Percentiles rank a stretch among this genome's conserved stretches.
Conservation (phyloP, 1,140 invertebrate species). For the Lordiphosa clarofinis region DNA sequence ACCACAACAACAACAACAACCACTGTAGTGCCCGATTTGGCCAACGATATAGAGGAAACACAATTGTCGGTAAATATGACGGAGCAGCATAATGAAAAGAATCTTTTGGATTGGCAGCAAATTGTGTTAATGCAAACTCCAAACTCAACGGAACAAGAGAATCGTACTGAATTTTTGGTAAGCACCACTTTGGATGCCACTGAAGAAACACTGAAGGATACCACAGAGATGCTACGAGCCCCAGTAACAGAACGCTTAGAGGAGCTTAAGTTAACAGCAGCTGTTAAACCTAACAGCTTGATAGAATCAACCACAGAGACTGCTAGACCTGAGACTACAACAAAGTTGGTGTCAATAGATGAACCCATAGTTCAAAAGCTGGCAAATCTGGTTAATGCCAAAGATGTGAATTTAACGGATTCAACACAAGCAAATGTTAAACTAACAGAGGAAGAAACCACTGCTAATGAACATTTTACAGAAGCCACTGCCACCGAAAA, state of each 20-base stretch:
- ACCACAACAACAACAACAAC: constrained; percentile 7
- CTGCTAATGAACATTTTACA: no score
- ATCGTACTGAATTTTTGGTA: constrained; percentile 42
- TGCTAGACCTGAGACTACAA: neutral
- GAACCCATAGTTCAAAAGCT: constrained; percentile 22
- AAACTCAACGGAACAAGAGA: constrained; percentile 20
- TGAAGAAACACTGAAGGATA: constrained; percentile 37
- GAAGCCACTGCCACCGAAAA: no score
- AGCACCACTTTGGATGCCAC: constrained; percentile 56
- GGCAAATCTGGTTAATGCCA: constrained; percentile 4
- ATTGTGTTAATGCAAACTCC: constrained; percentile 46
- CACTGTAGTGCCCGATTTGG: constrained; percentile 20
- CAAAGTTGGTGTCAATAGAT: constrained; percentile 6
- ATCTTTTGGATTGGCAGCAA: constrained; percentile 68
- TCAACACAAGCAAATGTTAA: neutral
- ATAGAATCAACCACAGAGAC: no score
- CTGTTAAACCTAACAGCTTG: neutral
- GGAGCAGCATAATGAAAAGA: constrained; percentile 52
- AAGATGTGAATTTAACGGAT: no score
- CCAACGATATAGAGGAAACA: constrained; percentile 48
- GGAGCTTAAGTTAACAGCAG: neutral
- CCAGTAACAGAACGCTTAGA: neutral
- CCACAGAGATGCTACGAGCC: constrained; percentile 19
- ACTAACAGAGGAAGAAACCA: neutral
- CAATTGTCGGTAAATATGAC: constrained; percentile 26